Conservation (phyloP, 2,888 invertebrate species). For the Agriopis aurantiaria region DNA sequence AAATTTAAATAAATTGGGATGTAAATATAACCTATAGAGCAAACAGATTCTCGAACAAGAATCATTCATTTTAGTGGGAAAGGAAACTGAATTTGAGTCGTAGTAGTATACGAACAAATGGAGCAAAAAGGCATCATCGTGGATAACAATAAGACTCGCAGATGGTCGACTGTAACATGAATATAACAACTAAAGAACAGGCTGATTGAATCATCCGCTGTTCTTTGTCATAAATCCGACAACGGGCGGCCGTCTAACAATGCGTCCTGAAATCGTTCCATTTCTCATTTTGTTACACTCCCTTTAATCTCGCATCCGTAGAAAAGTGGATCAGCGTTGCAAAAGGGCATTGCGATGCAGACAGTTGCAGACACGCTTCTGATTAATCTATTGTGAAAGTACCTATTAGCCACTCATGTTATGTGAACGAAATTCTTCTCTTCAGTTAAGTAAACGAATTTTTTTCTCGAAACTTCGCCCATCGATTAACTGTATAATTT, state of each 20-base stretch:
- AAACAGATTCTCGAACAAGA: constrained; percentile 25
- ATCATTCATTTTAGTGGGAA: constrained; percentile 37
- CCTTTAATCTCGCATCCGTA: constrained; percentile 86
- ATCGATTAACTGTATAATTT: constrained; percentile 20
- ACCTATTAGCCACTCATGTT: constrained; percentile 55
- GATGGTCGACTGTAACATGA: constrained; percentile 77
- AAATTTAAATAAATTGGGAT: not conserved
- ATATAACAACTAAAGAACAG: constrained; percentile 85
- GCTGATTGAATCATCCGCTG: constrained; percentile 86
- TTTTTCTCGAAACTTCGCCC: constrained; percentile 10
- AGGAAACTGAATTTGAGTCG: constrained; percentile 44
- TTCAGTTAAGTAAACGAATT: constrained; percentile 48
- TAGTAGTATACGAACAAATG: constrained; percentile 57
- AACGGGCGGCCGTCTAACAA: constrained; percentile 83
- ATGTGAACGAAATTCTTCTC: constrained; percentile 44
- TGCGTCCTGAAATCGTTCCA: constrained; percentile 85
- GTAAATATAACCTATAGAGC: not conserved
- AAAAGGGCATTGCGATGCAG: constrained; percentile 83
- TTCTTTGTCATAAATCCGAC: constrained; percentile 86
- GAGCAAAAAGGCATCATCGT: constrained; percentile 69
- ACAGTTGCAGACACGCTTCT: constrained; percentile 71
- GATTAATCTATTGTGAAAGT: constrained; percentile 80
- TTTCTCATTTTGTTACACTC: constrained; percentile 86
- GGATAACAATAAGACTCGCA: constrained; percentile 77
- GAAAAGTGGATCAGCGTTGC: constrained; percentile 85